Evolutionary conservation across 2,888 invertebrate species (phyloP), one percentile per base, ranked within the genome.

Genomic region (Bombylius major): DNA sequence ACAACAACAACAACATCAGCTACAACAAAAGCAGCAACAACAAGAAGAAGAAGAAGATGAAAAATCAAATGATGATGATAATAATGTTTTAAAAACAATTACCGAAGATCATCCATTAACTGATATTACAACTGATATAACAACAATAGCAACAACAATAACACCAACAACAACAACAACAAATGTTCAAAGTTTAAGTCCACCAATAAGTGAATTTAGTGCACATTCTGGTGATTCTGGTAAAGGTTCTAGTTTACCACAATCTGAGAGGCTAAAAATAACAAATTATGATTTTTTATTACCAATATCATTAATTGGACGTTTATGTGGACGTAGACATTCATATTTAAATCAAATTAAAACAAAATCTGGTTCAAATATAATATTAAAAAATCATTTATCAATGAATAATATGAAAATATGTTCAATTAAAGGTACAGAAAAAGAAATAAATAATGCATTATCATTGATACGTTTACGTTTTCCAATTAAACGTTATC

Each of bases 321-420:
- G 86, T 57, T 77, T 96, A 63, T 94, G 95, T 70, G 96, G 96
- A 47, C 83, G 83, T 65, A 82, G 84, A 64, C 93, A 93, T 48
- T 77, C 80, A 47, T 87, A 86, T 74, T 84, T 96, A n/a, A 84
- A 86, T 61, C 81, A 81, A 66, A 86, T 91, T 62, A 88, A 89
- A 70, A 77, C 81, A 39, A 84, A 84, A 69, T 86, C 91, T 4
- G 83, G 86, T 62, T 89, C 92, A 31, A 83, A 81, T 67, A 84
- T 95, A 52, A 76, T 82, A 62, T 82, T 96, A n/a, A 68, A 69
- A 61, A 69, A 83, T 67, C 88, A 90, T 76, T 86, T 87, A 13
- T 82, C 81, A 62, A 81, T 83, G 58, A 77, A 79, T 12, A 84
- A 87, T 66, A 77, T 83, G 65, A 92, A 91, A 76, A 81, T 93